phyloP scores from a whole-genome alignment of 35 echinoderm and acorn worm species.

The Chiridota heheva region DNA sequence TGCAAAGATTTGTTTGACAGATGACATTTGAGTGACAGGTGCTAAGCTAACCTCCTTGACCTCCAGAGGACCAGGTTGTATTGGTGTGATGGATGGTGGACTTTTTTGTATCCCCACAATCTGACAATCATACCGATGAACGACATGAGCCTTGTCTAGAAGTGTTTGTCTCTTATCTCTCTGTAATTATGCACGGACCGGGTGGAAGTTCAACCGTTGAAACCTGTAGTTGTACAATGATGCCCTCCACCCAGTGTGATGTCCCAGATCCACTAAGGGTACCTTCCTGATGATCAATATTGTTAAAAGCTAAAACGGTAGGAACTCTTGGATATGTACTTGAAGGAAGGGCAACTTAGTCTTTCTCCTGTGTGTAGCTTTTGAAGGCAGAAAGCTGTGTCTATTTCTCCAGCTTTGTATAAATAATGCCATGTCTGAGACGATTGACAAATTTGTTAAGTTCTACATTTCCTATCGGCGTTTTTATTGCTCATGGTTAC shows the following conservation, averaged over 20 bases:
- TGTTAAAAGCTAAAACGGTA: slow-evolving; percentile 21
- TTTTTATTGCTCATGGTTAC: slow-evolving; percentile 16
- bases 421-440: slow-evolving; percentile 26
- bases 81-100: neutral
- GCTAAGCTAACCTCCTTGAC: slow-evolving; percentile 4
- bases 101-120: neutral
- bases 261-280: slow-evolving; percentile 18
- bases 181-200: neutral
- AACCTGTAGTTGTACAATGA: slow-evolving; percentile 12
- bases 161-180: slow-evolving; percentile 1
- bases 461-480: slow-evolving; percentile 18
- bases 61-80: neutral
- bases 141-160: neutral
- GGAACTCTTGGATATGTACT: neutral
- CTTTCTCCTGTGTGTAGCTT: too few relatives aligned
- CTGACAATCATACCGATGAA: neutral
- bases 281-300: slow-evolving; percentile 31
- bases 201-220: neutral
- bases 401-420: slow-evolving; percentile 14
- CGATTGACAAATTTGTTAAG: slow-evolving; percentile 4
- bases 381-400: too few relatives aligned
- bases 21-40: slow-evolving; percentile 30
- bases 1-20: slow-evolving; percentile 31
- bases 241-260: slow-evolving; percentile 33
- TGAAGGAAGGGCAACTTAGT: too few relatives aligned